Conservation (phyloP, 1,140 invertebrate species). For the Penaeus indicus region DNA sequence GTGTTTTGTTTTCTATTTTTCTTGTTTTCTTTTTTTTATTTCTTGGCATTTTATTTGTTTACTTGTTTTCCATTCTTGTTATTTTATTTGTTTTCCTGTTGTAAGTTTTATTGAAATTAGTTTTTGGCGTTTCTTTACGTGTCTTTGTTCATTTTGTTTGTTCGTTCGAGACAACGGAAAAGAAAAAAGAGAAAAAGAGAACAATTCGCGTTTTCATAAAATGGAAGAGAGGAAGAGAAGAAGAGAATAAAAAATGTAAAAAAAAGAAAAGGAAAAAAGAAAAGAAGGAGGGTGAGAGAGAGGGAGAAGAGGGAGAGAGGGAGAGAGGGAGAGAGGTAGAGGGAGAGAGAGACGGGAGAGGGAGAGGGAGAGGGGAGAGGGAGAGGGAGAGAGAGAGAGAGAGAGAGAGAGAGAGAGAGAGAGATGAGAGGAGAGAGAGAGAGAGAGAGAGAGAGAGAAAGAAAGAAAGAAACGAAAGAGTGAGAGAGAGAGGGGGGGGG, state of each 20-base stretch:
- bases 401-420: no score
- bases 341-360: no score
- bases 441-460: rapidly evolving
- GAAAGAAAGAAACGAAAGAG: no score
- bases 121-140: background rate
- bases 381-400: no score
- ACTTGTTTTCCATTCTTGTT: background rate
- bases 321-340: background rate
- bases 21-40: no score
- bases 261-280: background rate
- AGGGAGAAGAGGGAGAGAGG: background rate
- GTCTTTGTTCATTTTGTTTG: background rate
- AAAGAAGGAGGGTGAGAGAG: background rate
- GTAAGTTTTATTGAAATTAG: background rate
- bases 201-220: no score
- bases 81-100: background rate
- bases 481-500: background rate
- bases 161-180: no score
- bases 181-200: background rate
- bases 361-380: no score
- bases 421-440: no score
- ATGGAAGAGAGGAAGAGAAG: background rate
- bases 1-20: no score
- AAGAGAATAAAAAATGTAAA: no score
- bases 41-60: no score